phyloP scores from a whole-genome alignment of 2,113 vertebrate species.

The Rhegmatorhina hoffmannsi region DNA sequence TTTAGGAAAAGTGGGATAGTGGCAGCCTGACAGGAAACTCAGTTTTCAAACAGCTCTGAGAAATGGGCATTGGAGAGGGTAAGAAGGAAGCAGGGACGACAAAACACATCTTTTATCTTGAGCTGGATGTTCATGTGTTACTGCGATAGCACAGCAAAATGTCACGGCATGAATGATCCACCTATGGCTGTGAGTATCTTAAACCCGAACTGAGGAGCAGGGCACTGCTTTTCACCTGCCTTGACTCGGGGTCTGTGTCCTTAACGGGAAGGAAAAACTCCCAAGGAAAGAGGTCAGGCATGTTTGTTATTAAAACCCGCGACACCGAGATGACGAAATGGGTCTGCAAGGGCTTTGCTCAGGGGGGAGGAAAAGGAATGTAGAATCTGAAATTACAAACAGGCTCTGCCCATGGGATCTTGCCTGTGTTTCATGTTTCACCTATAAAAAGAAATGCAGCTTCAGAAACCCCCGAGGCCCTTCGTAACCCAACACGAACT shows the following conservation, averaged over 20 bases:
- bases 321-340: not conserved
- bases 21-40: not conserved
- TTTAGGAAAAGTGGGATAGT: not conserved
- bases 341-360: not conserved
- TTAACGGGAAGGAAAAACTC: not conserved
- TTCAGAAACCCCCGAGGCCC: not conserved
- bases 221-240: not conserved
- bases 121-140: not conserved
- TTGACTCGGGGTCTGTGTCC: not conserved
- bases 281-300: not conserved
- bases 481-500: not conserved
- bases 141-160: not conserved
- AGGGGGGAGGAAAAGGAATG: not conserved
- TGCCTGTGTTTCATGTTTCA: not conserved
- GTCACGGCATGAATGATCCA: accelerated
- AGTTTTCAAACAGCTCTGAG: not conserved
- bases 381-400: not conserved
- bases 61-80: not conserved
- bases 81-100: not conserved
- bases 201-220: not conserved
- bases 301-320: not conserved
- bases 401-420: not conserved
- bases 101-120: not conserved
- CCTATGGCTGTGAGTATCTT: not conserved
- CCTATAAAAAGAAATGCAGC: not conserved